Conservation (phyloP, 2,113 vertebrate species). For the Hemichromis elongatus region DNA sequence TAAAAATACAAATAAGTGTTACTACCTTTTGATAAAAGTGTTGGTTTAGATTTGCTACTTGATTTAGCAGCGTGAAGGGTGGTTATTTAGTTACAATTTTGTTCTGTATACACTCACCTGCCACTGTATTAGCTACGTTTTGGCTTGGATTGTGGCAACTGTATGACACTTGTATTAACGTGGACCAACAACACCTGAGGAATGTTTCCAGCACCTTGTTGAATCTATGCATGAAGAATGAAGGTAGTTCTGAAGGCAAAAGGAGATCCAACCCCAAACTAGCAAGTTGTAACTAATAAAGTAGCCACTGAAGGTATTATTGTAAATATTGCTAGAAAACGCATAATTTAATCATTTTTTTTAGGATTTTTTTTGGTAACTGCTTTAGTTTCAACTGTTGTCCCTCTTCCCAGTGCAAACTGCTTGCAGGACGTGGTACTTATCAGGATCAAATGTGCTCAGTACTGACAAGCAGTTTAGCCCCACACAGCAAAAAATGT, state of each 20-base stretch:
- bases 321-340: neutral
- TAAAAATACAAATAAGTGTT: neutral
- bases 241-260: neutral
- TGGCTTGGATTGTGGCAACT: neutral
- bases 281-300: neutral
- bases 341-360: neutral
- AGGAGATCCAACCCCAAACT: neutral
- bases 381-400: neutral
- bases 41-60: neutral
- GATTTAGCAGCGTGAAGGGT: neutral
- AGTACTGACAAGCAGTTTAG: slow-evolving; percentile 26
- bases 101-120: neutral
- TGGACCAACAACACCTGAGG: neutral
- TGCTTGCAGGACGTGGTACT: slow-evolving; percentile 42
- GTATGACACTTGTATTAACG: neutral
- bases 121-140: neutral
- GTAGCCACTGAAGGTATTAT: neutral
- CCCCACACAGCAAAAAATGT: neutral
- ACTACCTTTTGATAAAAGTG: neutral
- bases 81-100: neutral
- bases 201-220: neutral
- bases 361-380: neutral
- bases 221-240: neutral
- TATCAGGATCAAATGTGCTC: slow-evolving; percentile 36
- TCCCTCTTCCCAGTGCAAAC: slow-evolving; percentile 1